phyloP scores from a whole-genome alignment of 2,113 vertebrate genomes.

The Glaucomys volans region DNA sequence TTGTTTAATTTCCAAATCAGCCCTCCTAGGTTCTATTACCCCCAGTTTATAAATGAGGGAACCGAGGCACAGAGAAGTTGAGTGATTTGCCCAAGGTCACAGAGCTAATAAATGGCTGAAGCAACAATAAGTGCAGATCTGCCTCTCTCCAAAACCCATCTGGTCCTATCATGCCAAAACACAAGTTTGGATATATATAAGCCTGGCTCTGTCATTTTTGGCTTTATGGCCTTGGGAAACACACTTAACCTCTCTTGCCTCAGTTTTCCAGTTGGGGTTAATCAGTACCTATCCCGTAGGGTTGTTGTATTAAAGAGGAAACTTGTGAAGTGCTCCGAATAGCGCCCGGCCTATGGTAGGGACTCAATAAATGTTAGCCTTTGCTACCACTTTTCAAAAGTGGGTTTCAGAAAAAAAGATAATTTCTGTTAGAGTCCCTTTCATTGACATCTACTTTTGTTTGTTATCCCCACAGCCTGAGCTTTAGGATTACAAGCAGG shows the following conservation, averaged over 20 bases:
- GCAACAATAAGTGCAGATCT: neutral
- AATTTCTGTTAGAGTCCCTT: neutral
- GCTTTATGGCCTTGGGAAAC: neutral
- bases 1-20: neutral
- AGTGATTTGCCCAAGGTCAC: neutral
- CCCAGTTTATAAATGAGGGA: neutral
- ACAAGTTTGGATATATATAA: neutral
- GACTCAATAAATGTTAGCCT: neutral
- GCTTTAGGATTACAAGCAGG: neutral
- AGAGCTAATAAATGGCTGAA: neutral
- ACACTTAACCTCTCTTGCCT: neutral
- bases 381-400: neutral
- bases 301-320: neutral
- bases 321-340: neutral
- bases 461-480: neutral
- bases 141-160: neutral
- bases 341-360: neutral
- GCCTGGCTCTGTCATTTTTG: neutral
- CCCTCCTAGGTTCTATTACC: neutral
- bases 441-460: neutral
- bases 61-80: neutral
- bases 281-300: neutral
- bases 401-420: neutral
- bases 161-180: neutral
- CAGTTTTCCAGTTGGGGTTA: neutral